Conservation (phyloP, 2,113 vertebrate genomes). For the Pitta sordida region DNA sequence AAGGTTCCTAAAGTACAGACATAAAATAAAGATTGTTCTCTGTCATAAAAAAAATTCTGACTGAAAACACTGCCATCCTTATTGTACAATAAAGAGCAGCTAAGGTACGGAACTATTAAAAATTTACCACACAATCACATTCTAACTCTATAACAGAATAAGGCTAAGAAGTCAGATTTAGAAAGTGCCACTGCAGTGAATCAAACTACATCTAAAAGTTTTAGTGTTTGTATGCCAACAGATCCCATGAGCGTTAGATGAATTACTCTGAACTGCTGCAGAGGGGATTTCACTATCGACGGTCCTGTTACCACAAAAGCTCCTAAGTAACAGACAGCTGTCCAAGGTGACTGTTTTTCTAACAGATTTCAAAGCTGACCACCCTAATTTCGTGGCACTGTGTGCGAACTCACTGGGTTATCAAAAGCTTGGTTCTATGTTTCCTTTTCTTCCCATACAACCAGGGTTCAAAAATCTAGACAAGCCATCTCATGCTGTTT, state of each 20-base stretch:
- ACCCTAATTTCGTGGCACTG: not conserved
- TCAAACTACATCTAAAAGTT: not conserved
- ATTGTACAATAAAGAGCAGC: not conserved
- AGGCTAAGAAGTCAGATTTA: not conserved
- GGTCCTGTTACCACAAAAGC: not conserved
- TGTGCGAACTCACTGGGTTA: not conserved
- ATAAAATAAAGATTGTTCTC: not conserved
- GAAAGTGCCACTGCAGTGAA: not conserved
- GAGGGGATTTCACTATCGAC: not conserved
- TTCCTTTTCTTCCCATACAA: not conserved
- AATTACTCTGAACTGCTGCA: not conserved
- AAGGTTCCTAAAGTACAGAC: not conserved
- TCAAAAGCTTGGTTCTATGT: not conserved
- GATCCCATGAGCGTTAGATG: not conserved
- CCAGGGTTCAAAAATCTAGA: not conserved
- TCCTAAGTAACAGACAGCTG: not conserved
- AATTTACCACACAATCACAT: conserved; percentile 2
- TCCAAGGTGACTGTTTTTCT: not conserved
- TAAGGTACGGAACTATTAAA: not conserved
- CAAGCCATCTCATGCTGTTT: not conserved
- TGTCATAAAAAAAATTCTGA: not conserved
- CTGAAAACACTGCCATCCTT: not conserved
- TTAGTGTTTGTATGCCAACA: not conserved
- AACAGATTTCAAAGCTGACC: not conserved
- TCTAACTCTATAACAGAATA: not conserved